phyloP scores from a whole-genome alignment of 64 coral and sea anemone species.

The Exaiptasia diaphana region DNA sequence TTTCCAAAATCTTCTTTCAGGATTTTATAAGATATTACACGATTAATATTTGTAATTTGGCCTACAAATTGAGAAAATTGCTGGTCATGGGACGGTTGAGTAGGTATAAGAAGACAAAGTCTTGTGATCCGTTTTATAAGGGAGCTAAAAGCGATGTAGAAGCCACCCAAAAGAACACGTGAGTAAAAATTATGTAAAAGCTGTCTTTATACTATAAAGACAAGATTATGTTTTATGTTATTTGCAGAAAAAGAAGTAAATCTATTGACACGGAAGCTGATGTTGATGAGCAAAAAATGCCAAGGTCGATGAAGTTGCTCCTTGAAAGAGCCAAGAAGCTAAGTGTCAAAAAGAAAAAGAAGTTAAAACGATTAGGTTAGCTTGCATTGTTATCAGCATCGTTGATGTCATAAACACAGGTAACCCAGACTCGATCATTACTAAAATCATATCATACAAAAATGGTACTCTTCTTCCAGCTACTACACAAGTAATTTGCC shows the following conservation, averaged over 20 bases:
- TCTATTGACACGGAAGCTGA: no score
- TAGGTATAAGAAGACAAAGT: slow-evolving; percentile 79
- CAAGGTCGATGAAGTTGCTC: slow-evolving; percentile 53
- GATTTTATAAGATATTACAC: not conserved
- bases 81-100: slow-evolving; percentile 76
- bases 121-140: slow-evolving; percentile 93
- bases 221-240: no score
- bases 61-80: not conserved
- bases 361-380: slow-evolving; percentile 5
- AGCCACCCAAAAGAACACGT: not conserved
- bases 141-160: slow-evolving; percentile 68
- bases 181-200: slow-evolving; percentile 42
- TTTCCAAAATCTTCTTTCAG: not conserved
- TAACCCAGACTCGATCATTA: no score
- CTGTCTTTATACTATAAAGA: no score
- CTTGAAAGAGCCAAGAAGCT: slow-evolving; percentile 16
- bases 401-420: no score
- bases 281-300: slow-evolving; percentile 57
- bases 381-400: no score
- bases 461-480: no score
- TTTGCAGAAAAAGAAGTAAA: no score
- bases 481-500: no score
- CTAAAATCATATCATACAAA: no score
- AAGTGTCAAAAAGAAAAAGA: slow-evolving; percentile 27
- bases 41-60: not conserved